Conservation (phyloP, 2,888 invertebrate species). For the Ferrisia virgata region DNA sequence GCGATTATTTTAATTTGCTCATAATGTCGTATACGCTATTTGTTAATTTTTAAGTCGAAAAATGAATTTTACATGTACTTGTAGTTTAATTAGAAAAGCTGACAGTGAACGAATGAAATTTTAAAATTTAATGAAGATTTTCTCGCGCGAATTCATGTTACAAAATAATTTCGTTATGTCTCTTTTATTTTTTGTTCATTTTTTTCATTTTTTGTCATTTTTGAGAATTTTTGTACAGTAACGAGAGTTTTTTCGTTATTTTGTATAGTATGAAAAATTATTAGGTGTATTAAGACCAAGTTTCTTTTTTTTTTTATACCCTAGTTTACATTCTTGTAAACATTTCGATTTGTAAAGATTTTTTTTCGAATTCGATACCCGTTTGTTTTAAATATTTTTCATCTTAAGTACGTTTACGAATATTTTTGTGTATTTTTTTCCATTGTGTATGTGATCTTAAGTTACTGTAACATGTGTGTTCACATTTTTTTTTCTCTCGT, state of each 20-base stretch:
- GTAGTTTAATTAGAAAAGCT: neutral
- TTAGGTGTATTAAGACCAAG: neutral
- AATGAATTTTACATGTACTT: neutral
- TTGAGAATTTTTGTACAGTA: neutral
- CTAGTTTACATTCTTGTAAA: too few species aligned
- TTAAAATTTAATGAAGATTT: neutral
- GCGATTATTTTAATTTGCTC: neutral
- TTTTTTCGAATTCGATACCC: neutral
- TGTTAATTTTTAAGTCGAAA: neutral
- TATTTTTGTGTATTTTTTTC: constrained; percentile 8
- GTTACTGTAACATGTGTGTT: constrained; percentile 18
- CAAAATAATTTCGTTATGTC: neutral
- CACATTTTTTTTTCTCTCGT: neutral
- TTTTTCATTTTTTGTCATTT: neutral
- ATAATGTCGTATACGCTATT: neutral
- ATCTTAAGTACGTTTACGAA: neutral
- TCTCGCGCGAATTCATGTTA: neutral
- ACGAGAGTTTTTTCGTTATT: neutral
- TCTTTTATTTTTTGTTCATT: neutral
- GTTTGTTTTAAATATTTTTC: neutral
- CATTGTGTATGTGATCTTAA: constrained; percentile 11
- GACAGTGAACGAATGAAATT: too few species aligned
- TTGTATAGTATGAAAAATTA: neutral
- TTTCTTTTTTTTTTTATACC: too few species aligned
- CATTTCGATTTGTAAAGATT: neutral